These are phyloP conservation scores for Diorhabda elongata DNA, from an alignment of 1,140 invertebrate genomes.

Conservation along the genomic window DNA sequence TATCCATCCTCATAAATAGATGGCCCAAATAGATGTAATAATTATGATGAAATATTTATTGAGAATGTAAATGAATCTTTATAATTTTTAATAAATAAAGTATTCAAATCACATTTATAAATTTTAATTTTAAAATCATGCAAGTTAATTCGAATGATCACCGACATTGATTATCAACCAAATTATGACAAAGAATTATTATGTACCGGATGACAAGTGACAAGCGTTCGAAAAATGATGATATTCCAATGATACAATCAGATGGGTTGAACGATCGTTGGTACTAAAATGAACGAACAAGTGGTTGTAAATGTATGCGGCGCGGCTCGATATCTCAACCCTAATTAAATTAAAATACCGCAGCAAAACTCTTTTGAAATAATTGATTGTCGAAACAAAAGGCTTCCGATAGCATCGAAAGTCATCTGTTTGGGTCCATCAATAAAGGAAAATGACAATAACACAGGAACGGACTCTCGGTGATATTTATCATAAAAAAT, in stretches of 20 bases:
- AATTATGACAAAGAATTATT: neutral
- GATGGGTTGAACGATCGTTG: slow-evolving; percentile 10
- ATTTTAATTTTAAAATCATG: too few species aligned
- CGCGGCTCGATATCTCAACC: slow-evolving; percentile 30
- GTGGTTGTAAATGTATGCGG: slow-evolving; percentile 31
- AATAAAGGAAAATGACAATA: slow-evolving; percentile 40
- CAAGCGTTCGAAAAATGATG: slow-evolving; percentile 9
- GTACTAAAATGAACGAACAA: slow-evolving; percentile 25
- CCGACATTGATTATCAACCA: neutral
- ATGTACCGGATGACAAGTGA: neutral
- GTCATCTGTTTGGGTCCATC: slow-evolving; percentile 33
- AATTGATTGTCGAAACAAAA: slow-evolving; percentile 46
- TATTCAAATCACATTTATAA: too few species aligned
- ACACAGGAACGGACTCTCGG: slow-evolving; percentile 24
- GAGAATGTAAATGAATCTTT: too few species aligned
- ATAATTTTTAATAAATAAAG: too few species aligned
- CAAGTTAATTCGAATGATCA: too few species aligned
- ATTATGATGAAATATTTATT: too few species aligned
- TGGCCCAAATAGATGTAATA: too few species aligned
- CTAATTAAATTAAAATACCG: slow-evolving; percentile 44
- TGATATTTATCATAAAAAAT: neutral
- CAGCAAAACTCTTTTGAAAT: slow-evolving; percentile 35
- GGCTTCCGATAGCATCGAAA: slow-evolving; percentile 37
- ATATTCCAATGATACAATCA: slow-evolving; percentile 31
- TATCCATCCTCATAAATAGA: too few species aligned